Conservation (phyloP, 2,113 vertebrate genomes). For the Channa argus region DNA sequence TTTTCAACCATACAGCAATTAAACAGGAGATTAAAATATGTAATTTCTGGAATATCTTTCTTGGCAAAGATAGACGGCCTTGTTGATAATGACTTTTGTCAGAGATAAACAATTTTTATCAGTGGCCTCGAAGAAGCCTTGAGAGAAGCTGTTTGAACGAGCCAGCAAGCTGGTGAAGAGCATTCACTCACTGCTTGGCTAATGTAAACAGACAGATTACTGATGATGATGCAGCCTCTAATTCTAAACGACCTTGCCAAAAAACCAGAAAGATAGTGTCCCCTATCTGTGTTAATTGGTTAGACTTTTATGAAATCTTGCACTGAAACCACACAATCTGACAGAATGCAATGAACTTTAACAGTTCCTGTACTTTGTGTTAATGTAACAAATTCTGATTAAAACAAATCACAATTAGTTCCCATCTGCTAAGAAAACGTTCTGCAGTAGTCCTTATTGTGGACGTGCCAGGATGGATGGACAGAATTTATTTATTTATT, state of each 20-base stretch:
- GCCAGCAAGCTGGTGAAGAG: slow-evolving; percentile 51
- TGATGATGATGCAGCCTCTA: slow-evolving; percentile 27
- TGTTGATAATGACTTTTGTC: slow-evolving; percentile 60
- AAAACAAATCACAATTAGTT: too few relatives aligned
- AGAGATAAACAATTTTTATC: slow-evolving; percentile 60
- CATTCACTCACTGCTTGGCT: slow-evolving; percentile 37
- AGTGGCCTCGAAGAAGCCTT: slow-evolving; percentile 66
- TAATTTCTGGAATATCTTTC: slow-evolving; percentile 32
- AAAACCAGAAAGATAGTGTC: not conserved
- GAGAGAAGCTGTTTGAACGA: slow-evolving; percentile 55
- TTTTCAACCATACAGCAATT: slow-evolving; percentile 14
- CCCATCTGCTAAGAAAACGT: too few relatives aligned
- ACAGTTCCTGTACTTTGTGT: not conserved
- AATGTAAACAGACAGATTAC: slow-evolving; percentile 59
- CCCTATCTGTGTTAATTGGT: slow-evolving; percentile 27
- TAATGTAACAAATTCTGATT: too few relatives aligned
- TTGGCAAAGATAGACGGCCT: slow-evolving; percentile 58
- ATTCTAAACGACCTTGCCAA: slow-evolving; percentile 58
- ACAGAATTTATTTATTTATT: too few relatives aligned
- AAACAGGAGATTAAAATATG: slow-evolving; percentile 26
- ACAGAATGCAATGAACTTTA: not conserved
- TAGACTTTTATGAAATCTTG: slow-evolving; percentile 19
- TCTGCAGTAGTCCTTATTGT: too few relatives aligned
- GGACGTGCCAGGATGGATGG: too few relatives aligned
- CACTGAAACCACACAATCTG: not conserved